phyloP scores from a whole-genome alignment of 1,140 invertebrate species.

The Microvelia longipes region DNA sequence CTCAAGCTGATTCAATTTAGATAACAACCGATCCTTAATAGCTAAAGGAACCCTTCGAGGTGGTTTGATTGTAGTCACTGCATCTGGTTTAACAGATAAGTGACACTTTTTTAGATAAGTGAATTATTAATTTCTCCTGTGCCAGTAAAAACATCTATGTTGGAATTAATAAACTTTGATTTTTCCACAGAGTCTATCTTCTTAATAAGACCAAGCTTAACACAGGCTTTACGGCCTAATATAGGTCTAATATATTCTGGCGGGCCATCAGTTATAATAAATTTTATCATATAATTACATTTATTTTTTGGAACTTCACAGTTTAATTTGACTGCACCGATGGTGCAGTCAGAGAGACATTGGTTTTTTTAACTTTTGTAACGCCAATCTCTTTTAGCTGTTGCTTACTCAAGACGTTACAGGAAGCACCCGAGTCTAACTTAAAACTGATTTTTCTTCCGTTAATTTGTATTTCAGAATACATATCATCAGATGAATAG shows the following conservation, averaged over 20 bases:
- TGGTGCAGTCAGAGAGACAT: not conserved
- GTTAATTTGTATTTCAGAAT: not conserved
- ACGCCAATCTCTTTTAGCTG: not conserved
- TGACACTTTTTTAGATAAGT: no score
- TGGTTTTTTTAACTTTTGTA: constrained; percentile 1
- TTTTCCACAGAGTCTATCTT: not conserved
- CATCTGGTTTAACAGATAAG: not conserved
- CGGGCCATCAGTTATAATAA: not conserved
- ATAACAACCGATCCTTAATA: not conserved
- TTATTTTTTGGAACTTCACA: not conserved
- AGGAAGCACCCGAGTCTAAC: constrained; percentile 4
- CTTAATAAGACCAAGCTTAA: not conserved
- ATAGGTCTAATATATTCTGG: not conserved
- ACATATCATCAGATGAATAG: not conserved
- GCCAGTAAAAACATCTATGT: not conserved
- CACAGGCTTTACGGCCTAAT: not conserved
- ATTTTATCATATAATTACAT: not conserved
- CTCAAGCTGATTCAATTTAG: not conserved
- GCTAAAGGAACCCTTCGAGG: not conserved
- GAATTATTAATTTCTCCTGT: not conserved
- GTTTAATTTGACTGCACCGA: not conserved
- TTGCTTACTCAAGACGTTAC: constrained; percentile 2
- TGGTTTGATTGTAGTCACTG: not conserved
- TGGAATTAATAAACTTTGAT: not conserved
- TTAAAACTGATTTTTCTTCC: constrained; percentile 2